These are phyloP conservation scores for Pteropus rufus DNA, from an alignment of 2,797 vertebrate genomes.

Conservation along the genomic window DNA sequence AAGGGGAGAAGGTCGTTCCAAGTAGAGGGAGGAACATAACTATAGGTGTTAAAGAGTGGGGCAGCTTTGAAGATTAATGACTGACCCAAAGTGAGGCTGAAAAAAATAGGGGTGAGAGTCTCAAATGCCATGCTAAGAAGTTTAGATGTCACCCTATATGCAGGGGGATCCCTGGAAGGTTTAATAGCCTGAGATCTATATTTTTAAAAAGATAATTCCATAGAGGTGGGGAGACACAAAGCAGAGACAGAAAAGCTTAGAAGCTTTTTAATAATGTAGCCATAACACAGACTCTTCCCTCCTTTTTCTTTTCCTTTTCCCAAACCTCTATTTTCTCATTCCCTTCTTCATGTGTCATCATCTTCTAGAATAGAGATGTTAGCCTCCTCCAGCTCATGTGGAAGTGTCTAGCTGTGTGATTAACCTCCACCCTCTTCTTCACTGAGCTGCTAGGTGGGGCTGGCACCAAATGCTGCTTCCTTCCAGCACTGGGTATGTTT, in stretches of 20 bases:
- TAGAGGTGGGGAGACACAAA: background rate
- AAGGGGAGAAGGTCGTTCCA: background rate
- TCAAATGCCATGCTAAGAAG: background rate
- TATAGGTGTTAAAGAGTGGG: background rate
- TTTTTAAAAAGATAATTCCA: background rate
- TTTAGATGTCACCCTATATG: background rate
- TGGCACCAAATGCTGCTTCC: background rate
- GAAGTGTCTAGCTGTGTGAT: background rate
- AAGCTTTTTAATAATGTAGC: background rate
- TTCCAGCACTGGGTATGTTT: background rate
- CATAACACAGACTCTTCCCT: background rate
- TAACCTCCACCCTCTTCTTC: background rate
- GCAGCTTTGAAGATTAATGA: background rate
- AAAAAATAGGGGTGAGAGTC: background rate
- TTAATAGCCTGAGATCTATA: background rate
- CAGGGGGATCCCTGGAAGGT: background rate
- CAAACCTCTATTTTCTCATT: background rate
- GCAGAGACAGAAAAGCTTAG: background rate
- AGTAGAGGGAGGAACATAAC: background rate
- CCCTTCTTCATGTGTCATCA: background rate
- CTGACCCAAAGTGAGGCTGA: background rate
- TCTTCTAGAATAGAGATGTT: background rate
- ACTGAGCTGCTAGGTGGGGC: background rate
- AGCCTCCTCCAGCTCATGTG: background rate
- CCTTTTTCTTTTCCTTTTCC: background rate